A percentile compares a stretch with the other conserved stretches of the same genome.
phyloP scores from a whole-genome alignment of 2,888 invertebrate genomes.

The Drosophila kuntzei region DNA sequence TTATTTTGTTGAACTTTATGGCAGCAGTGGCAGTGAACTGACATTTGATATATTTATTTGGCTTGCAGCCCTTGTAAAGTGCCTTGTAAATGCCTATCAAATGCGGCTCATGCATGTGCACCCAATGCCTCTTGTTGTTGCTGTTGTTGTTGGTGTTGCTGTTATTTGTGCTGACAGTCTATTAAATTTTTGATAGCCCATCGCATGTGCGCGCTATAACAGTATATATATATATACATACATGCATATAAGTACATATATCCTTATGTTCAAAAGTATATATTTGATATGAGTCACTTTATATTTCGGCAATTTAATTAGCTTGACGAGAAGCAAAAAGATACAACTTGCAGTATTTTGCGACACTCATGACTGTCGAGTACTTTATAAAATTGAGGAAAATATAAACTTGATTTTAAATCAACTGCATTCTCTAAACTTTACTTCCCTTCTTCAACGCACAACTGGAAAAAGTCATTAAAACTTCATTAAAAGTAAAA shows the following conservation, averaged over 20 bases:
- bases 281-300: constrained; percentile 28
- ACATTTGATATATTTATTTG: constrained; percentile 61
- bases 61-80: constrained; percentile 49
- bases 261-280: not conserved
- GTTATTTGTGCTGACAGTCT: constrained; percentile 59
- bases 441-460: not conserved
- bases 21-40: constrained; percentile 29
- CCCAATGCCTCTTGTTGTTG: constrained; percentile 17
- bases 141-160: constrained; percentile 24
- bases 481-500: not conserved
- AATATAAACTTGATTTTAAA: not conserved
- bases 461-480: not conserved
- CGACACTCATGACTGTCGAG: not conserved
- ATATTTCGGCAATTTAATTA: constrained; percentile 63
- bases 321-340: constrained; percentile 21
- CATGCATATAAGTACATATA: constrained; percentile 1
- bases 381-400: constrained; percentile 2
- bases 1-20: constrained; percentile 33
- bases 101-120: constrained; percentile 36
- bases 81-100: constrained; percentile 62
- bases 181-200: constrained; percentile 71
- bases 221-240: constrained; percentile 6
- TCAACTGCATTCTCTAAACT: not conserved
- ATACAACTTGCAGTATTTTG: not conserved
- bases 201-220: constrained; percentile 40